Base-by-base conservation (phyloP, 2,888 invertebrate genomes). In the Orchesella flavescens region DNA sequence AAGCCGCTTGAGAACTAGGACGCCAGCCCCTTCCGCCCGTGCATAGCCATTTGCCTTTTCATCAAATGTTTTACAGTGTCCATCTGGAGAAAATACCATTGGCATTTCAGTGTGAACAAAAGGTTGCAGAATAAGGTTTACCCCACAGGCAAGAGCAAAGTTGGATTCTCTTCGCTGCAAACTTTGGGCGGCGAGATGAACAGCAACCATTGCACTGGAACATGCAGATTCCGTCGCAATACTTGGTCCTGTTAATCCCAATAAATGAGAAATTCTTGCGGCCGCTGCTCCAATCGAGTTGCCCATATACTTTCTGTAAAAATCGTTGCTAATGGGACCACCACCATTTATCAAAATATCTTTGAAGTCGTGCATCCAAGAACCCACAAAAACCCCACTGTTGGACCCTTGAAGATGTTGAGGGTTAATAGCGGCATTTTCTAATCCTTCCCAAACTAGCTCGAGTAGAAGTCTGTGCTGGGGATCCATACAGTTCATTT, bases 21-120 rank as follows among this genome's bases (percentile, higher is more conserved):
- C 24, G 0, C 61, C 76, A 46, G 57, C 44, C 0, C 83, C 83
- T 44, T 83, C 83, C 10, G 69, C 76, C 12, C 83, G 7, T 13
- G 73, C 85, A 66, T 77, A 85, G 13, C 83, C 83, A 24, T 85
- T 75, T 4, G 85, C 85, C 10, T 19, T 46, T 13, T 44, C 85
- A 66, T 83, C 83, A 63, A 85, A 85, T 5, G 85, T 75, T 53
- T 85, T 85, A 13, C 75, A 72, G 7, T 49, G 61, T 13, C 85
- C 85, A 23, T 85, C 80, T 15, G 80, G 72, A 49, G 90, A 90
- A 57, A 44, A n/a, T 3, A 78, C 66, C 34, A 46, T 21, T 15
- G 49, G 55, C 24, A 72, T 63, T 7, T 1, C 43, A 13, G 43
- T 44, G 1, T 46, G 23, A 9, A 57, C 34, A 43, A 83, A 83